Evolutionary conservation across 35 echinoderm and acorn worm genomes (phyloP).

Genomic region (Apostichopus japonicus): DNA sequence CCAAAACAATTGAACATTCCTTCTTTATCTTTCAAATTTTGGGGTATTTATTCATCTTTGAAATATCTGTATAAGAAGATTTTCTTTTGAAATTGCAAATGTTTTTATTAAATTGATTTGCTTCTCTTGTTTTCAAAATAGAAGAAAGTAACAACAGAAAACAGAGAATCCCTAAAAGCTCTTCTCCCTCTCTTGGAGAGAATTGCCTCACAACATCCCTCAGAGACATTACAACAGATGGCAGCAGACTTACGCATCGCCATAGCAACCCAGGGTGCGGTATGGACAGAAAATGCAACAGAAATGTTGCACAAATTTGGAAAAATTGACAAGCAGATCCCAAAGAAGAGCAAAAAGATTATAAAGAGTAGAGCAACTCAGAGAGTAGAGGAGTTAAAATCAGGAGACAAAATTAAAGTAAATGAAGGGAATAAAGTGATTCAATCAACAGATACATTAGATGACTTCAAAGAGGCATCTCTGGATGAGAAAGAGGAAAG

Average conservation of each 20-base stretch:
- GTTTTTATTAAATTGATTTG: neutral
- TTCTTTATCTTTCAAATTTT: neutral
- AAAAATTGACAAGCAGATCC: too few species aligned
- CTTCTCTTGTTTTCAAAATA: slow-evolving; percentile 3
- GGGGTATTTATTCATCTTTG: too few species aligned
- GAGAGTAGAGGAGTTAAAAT: neutral
- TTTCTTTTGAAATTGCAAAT: too few species aligned
- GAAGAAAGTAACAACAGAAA: slow-evolving; percentile 65
- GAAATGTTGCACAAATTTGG: slow-evolving; percentile 51
- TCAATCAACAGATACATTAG: neutral
- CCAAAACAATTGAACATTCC: neutral
- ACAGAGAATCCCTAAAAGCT: slow-evolving; percentile 57
- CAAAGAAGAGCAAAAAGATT: neutral
- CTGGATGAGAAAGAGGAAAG: neutral
- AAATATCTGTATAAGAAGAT: too few species aligned
- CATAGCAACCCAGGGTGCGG: slow-evolving; percentile 96
- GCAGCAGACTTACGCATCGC: slow-evolving; percentile 74
- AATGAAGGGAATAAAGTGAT: neutral
- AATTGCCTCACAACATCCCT: slow-evolving; percentile 57
- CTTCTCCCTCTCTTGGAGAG: slow-evolving; percentile 75
- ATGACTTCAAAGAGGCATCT: neutral
- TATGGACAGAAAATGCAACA: slow-evolving; percentile 64
- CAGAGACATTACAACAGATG: slow-evolving; percentile 67
- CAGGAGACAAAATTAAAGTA: neutral
- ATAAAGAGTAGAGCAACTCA: neutral